Base-by-base conservation (phyloP, 2,113 vertebrate species). In the Semicossyphus pulcher region DNA sequence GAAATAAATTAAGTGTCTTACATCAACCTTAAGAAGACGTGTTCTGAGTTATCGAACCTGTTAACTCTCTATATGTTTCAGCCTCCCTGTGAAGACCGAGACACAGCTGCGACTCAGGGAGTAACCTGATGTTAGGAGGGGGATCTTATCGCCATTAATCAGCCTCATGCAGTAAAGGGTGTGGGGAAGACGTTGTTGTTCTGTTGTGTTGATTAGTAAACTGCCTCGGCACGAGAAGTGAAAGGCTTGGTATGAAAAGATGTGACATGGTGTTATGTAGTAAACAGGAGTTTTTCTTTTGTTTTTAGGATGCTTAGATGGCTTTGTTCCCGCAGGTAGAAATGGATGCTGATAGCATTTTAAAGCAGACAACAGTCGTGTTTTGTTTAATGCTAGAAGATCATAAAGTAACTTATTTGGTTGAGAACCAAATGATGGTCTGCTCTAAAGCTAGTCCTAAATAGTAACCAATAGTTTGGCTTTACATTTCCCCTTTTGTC, bases 91-190 rank as follows among this genome's bases (percentile, higher is more conserved):
- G 9, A 26, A 51, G 62, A 36, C 14, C 2, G 1, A 56, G 28
- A 29, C 28, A 34, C 29, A 34, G 25, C 42, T 4, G 7, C 23
- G 36, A 49, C 26, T 66, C n/a, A 28, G 86, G 89, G 85, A 80
- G 84, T 83, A 41, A 78, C 47, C 68, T 23, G 36, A 52, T 12
- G 25, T 20, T 10, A 63, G 64, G 79, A 79, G 78, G 80, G 68
- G 83, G 66, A 9, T 45, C 76, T 91, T 92, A 93, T 93, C 90
- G 20, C 18, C 31, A 10, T 9, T 23, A 4, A 86, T 91, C 81
- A 5, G 60, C 70, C 72, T 44, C 2, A 5, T 1, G 3, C 86
- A 86, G 74, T 36, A 7, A 29, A 78, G 86, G 89, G 87, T 76
- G 91, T 86, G 86, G 80, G 47, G 29, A 7, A 4, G 10, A 25